Percentiles rank a stretch among this genome's conserved stretches.
Evolutionary conservation across 2,797 vertebrate genomes (phyloP).

Genomic region (Pogoniulus pusillus): DNA sequence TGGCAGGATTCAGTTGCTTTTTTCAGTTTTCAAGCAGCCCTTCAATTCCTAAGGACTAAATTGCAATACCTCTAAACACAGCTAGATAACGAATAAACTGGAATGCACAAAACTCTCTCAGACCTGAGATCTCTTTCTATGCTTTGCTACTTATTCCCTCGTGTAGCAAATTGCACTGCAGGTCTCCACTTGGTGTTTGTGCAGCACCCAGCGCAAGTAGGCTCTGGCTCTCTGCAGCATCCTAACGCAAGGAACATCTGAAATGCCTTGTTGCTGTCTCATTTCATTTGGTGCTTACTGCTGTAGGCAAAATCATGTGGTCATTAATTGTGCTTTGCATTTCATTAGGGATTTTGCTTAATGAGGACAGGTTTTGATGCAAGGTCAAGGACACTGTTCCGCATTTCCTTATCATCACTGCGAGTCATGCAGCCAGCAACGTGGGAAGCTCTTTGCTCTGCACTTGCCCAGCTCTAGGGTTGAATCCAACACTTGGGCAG

Average conservation of each 20-base stretch:
- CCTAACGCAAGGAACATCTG: neutral
- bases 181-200: neutral
- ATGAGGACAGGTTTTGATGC: conserved; percentile 9
- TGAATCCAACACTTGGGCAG: neutral
- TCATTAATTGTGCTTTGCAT: conserved; percentile 43
- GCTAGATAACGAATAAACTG: conserved; percentile 3
- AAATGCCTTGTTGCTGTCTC: neutral
- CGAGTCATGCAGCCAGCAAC: neutral
- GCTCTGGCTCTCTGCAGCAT: neutral
- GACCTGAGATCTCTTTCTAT: neutral
- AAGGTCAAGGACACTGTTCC: neutral
- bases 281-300: conserved; percentile 20
- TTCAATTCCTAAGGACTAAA: neutral
- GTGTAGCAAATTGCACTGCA: neutral
- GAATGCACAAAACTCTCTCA: neutral
- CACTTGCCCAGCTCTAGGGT: neutral
- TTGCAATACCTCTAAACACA: neutral
- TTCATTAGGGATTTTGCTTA: conserved; percentile 39
- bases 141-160: neutral
- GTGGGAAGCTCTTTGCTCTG: neutral
- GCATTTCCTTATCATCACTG: neutral
- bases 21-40: conserved; percentile 16
- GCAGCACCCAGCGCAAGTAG: neutral
- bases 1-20: neutral
- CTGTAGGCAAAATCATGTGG: conserved; percentile 25